A percentile compares a stretch with the other conserved stretches of the same genome.
Evolutionary conservation across 2,888 invertebrate species (phyloP).

Genomic region (Drosophila recens): DNA sequence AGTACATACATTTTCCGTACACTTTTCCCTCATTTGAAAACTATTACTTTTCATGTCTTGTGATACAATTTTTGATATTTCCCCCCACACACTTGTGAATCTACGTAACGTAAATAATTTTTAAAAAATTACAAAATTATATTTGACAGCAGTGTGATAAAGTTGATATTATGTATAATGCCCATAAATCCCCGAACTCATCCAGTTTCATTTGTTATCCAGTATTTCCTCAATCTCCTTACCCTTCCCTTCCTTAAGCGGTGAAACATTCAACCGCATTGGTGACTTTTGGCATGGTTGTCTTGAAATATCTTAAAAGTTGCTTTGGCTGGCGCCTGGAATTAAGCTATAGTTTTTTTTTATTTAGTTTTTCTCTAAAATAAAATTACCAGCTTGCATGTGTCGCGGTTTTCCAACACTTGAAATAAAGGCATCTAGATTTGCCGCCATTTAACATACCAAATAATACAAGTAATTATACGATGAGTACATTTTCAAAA

Average conservation of each 20-base stretch:
- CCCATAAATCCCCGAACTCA: background rate
- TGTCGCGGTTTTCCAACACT: slow-evolving; percentile 57
- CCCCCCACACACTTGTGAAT: slow-evolving; percentile 15
- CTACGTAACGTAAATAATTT: slow-evolving; percentile 48
- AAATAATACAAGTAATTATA: slow-evolving; percentile 61
- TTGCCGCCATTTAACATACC: slow-evolving; percentile 79
- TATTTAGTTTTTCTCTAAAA: slow-evolving; percentile 9
- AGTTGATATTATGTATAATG: slow-evolving; percentile 32
- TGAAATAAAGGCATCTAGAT: slow-evolving; percentile 53
- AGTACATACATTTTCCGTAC: slow-evolving; percentile 11
- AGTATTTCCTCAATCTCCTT: background rate
- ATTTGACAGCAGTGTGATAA: slow-evolving; percentile 39
- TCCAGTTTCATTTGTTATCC: background rate
- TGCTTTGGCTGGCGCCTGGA: slow-evolving; percentile 14
- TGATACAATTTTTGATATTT: slow-evolving; percentile 28
- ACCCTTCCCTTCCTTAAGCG: background rate
- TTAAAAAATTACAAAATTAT: slow-evolving; percentile 31
- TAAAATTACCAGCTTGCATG: slow-evolving; percentile 49
- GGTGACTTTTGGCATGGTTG: slow-evolving; percentile 70
- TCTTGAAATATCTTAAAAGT: slow-evolving; percentile 45
- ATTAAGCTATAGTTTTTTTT: slow-evolving; percentile 9
- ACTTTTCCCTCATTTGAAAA: slow-evolving; percentile 16
- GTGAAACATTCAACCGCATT: slow-evolving; percentile 25
- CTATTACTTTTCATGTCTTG: slow-evolving; percentile 4
- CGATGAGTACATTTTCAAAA: slow-evolving; percentile 44